These are phyloP conservation scores for Hippolais icterina DNA, from an alignment of 2,113 vertebrate species.

Conservation along the genomic window DNA sequence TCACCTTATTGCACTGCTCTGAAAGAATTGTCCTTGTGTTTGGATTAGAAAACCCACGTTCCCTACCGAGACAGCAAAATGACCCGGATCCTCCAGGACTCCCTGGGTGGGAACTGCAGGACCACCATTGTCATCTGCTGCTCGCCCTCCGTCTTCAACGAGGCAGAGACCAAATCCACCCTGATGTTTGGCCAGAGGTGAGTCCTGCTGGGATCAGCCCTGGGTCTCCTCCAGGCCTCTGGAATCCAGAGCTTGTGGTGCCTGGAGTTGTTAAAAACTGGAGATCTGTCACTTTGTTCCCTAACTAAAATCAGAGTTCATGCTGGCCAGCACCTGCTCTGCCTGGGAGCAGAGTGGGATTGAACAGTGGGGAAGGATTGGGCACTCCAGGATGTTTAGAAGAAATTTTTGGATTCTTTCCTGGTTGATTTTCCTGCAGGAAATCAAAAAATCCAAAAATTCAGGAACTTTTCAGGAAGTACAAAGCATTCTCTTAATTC, in stretches of 20 bases:
- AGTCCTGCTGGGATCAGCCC: background rate
- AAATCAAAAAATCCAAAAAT: too few relatives aligned
- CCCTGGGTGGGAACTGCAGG: conserved; percentile 91
- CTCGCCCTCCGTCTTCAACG: conserved; percentile 92
- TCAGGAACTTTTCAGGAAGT: background rate
- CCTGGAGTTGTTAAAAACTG: background rate
- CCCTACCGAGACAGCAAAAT: conserved; percentile 96
- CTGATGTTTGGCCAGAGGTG: conserved; percentile 95
- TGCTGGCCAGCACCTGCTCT: background rate
- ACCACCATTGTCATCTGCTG: conserved; percentile 96
- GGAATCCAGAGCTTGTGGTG: background rate
- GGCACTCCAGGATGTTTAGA: background rate
- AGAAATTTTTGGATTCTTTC: background rate
- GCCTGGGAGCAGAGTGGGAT: background rate
- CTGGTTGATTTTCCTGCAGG: background rate
- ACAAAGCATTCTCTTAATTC: background rate
- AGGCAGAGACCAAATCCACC: conserved; percentile 91
- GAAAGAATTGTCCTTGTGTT: background rate
- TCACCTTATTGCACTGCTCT: fast-evolving
- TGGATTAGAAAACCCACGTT: conserved; percentile 87
- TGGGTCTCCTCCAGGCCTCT: too few relatives aligned
- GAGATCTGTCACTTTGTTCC: too few relatives aligned
- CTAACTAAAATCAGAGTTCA: background rate
- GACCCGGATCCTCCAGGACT: conserved; percentile 95
- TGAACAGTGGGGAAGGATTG: background rate